These are phyloP conservation scores for Argynnis bischoffii DNA, from an alignment of 2,888 invertebrate species.

Conservation along the genomic window DNA sequence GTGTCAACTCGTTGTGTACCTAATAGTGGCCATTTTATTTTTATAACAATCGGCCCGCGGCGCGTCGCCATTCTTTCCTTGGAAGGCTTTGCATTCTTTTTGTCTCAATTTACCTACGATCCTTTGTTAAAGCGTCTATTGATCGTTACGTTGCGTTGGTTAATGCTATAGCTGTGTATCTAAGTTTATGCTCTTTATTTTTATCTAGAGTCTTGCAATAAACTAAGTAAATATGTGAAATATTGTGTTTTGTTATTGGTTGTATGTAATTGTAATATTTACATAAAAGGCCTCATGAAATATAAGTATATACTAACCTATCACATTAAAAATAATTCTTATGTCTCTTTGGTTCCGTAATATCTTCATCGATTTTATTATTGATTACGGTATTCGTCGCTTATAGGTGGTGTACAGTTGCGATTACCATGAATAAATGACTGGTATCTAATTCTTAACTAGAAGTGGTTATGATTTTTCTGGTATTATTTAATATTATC, in stretches of 20 bases:
- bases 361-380: no score
- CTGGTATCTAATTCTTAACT: no score
- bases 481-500: background rate
- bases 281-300: background rate
- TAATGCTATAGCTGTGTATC: conserved; percentile 6
- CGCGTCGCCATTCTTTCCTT: conserved; percentile 33
- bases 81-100: conserved; percentile 14
- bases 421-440: no score
- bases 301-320: background rate
- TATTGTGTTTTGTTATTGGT: background rate
- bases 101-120: conserved; percentile 24
- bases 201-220: no score
- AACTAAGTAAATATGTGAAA: no score
- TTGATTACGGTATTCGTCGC: no score
- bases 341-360: no score
- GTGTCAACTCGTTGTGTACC: conserved; percentile 47
- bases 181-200: background rate
- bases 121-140: conserved; percentile 17
- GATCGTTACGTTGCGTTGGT: background rate
- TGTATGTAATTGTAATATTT: background rate
- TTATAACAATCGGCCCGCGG: conserved; percentile 35
- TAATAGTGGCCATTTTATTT: conserved; percentile 44
- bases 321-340: background rate
- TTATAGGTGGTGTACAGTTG: no score
- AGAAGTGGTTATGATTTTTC: no score